Percentiles rank a stretch among this genome's conserved stretches.
These are phyloP conservation scores for Phodopus roborovskii DNA, from an alignment of 2,113 vertebrate species.

Conservation along the genomic window DNA sequence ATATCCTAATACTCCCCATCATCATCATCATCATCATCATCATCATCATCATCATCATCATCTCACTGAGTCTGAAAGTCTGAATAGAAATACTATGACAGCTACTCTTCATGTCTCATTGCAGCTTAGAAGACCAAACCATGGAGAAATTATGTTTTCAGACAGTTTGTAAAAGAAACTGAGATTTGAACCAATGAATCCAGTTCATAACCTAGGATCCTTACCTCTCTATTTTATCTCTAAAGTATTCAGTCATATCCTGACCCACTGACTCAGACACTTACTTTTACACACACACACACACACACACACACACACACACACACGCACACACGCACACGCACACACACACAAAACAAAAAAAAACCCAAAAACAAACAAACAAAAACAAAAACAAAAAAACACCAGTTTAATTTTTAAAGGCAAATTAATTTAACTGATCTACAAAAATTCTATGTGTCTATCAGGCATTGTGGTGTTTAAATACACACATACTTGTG, in stretches of 20 bases:
- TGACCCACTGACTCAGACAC: background rate
- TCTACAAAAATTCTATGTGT: background rate
- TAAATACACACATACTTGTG: background rate
- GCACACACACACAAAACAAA: too few relatives aligned
- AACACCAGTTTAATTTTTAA: background rate
- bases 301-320: too few relatives aligned
- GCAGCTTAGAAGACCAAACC: background rate
- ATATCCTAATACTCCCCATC: background rate
- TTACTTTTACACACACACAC: too few relatives aligned
- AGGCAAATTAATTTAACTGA: background rate
- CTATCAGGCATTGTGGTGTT: background rate
- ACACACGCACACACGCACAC: too few relatives aligned
- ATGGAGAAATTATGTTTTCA: background rate
- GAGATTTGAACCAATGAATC: slow-evolving; percentile 15
- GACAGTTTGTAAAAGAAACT: background rate
- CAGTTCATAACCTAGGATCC: background rate
- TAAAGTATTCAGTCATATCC: background rate
- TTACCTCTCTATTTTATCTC: background rate
- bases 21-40: too few relatives aligned
- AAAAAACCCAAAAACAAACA: too few relatives aligned
- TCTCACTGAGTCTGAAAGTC: background rate
- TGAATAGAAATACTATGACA: background rate
- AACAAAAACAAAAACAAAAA: too few relatives aligned
- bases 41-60: background rate
- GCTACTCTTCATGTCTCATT: background rate